phyloP scores from a whole-genome alignment of 2,113 vertebrate genomes.

The Perognathus longimembris region DNA sequence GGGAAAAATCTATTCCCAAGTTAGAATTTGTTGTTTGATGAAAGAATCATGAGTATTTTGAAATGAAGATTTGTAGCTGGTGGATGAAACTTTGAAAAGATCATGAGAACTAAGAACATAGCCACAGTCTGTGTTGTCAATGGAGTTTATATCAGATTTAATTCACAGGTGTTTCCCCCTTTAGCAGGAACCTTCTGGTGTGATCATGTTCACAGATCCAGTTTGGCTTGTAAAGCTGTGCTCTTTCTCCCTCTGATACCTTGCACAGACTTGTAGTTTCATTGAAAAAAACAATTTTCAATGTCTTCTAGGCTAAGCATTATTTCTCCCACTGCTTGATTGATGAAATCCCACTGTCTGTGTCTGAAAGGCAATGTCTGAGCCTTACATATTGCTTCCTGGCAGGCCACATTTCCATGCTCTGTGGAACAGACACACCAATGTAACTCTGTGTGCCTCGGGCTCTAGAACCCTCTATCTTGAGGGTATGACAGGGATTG shows the following conservation, averaged over 20 bases:
- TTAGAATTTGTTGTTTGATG: constrained; percentile 44
- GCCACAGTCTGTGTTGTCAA: fast-evolving
- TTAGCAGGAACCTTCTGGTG: constrained; percentile 25
- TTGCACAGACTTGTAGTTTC: constrained; percentile 36
- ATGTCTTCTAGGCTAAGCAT: constrained; percentile 47
- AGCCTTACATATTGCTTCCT: constrained; percentile 18
- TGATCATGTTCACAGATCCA: not conserved
- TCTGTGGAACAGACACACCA: not conserved
- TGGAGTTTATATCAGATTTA: not conserved
- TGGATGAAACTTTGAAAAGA: constrained; percentile 10
- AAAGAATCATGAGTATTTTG: not conserved
- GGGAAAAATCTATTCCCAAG: constrained; percentile 14
- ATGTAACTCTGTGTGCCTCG: not conserved
- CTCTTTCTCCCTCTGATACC: not conserved
- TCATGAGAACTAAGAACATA: not conserved
- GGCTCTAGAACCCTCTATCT: not conserved
- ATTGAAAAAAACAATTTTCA: constrained; percentile 57
- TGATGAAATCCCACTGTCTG: constrained; percentile 38
- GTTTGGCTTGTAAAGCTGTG: not conserved
- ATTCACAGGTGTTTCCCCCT: not conserved
- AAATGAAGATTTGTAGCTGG: not conserved
- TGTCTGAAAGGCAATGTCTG: constrained; percentile 37
- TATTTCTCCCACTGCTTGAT: constrained; percentile 42
- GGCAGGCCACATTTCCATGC: not conserved
- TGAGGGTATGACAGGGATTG: not conserved